Evolutionary conservation across 53 echinoderm and acorn worm genomes (phyloP).

Genomic region (Apostichopus leukothele): DNA sequence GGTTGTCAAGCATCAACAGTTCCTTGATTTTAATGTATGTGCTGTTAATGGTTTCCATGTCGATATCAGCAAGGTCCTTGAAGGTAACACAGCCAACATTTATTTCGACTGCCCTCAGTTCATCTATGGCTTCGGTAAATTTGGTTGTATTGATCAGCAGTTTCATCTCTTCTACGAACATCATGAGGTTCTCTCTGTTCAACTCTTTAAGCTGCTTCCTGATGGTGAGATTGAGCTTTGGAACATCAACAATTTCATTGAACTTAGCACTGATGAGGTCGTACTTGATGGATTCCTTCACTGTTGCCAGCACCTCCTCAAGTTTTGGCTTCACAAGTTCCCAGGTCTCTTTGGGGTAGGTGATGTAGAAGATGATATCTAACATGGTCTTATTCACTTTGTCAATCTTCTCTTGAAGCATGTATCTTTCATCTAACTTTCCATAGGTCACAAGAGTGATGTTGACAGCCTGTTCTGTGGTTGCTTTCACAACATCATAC

Average conservation of each 20-base stretch:
- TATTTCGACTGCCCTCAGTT: background rate
- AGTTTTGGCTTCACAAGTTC: slow-evolving; percentile 52
- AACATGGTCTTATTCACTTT: slow-evolving; percentile 36
- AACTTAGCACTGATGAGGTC: slow-evolving; percentile 49
- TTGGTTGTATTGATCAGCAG: slow-evolving; percentile 16
- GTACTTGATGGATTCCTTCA: slow-evolving; percentile 57
- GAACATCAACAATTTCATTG: slow-evolving; percentile 49
- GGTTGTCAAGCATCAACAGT: slow-evolving; percentile 30
- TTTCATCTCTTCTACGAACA: slow-evolving; percentile 36
- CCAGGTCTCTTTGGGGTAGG: slow-evolving; percentile 54
- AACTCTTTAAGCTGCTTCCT: slow-evolving; percentile 11
- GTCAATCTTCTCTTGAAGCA: slow-evolving; percentile 35
- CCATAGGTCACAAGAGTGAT: slow-evolving; percentile 11
- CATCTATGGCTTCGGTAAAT: background rate
- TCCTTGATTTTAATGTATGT: slow-evolving; percentile 21
- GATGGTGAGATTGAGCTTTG: slow-evolving; percentile 43
- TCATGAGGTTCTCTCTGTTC: slow-evolving; percentile 36
- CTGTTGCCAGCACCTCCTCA: slow-evolving; percentile 31
- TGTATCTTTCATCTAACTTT: slow-evolving; percentile 8
- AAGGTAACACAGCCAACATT: slow-evolving; percentile 30
- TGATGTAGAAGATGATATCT: slow-evolving; percentile 40
- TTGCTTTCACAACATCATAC: slow-evolving; percentile 24
- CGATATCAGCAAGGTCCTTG: slow-evolving; percentile 17
- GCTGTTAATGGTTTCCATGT: slow-evolving; percentile 36
- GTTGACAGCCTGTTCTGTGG: slow-evolving; percentile 29